Conservation (phyloP, 30 jellyfish, hydroid and myxozoan genomes). For the Catostylus mosaicus region DNA sequence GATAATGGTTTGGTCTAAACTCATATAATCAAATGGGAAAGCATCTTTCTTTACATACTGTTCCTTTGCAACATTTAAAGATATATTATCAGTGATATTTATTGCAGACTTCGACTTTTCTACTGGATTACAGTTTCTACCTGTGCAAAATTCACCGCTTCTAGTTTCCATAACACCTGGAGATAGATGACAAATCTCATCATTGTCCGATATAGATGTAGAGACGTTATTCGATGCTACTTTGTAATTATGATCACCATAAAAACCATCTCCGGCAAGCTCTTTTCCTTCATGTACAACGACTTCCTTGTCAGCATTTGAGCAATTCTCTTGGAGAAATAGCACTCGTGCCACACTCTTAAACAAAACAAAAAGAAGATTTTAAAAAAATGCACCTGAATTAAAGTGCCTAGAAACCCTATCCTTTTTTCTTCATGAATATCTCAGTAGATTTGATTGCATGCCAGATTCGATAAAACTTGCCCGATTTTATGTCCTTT, state of each 20-base stretch:
- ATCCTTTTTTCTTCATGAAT: neutral
- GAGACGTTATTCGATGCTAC: neutral
- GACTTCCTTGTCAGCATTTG: neutral
- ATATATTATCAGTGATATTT: neutral
- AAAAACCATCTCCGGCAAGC: neutral
- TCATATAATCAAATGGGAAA: neutral
- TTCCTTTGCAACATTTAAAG: neutral
- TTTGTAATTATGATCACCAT: neutral
- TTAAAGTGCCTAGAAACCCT: neutral
- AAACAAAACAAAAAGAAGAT: neutral
- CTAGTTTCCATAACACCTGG: slow-evolving; percentile 19
- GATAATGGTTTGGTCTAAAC: neutral
- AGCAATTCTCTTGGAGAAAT: neutral
- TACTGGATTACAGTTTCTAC: neutral
- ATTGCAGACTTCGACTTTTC: neutral
- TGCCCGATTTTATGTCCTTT: too few relatives aligned
- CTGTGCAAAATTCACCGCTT: neutral
- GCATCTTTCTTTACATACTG: neutral
- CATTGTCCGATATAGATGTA: neutral
- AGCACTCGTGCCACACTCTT: slow-evolving; percentile 66
- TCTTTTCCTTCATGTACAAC: neutral
- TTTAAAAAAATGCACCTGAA: neutral
- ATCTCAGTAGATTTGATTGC: neutral
- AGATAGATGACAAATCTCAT: slow-evolving; percentile 1
- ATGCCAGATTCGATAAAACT: too few relatives aligned